Base-by-base conservation (phyloP, 2,113 vertebrate genomes). In the Furnarius figulus region DNA sequence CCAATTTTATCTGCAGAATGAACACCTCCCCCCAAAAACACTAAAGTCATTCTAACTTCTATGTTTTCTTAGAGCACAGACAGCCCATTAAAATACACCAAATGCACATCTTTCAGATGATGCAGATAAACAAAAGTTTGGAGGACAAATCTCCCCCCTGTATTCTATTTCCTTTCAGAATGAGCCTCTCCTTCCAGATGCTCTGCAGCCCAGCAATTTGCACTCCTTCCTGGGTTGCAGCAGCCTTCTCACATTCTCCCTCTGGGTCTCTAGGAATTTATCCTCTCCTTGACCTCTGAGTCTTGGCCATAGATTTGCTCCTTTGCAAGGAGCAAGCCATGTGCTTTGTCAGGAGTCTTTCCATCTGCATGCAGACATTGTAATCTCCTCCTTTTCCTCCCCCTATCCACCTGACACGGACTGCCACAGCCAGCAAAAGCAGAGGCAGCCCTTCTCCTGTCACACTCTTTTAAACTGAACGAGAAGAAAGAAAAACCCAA, bases 261-360 rank as follows among this genome's bases (percentile, higher is more conserved):
- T 92, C 55, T 77, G 95, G 96, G 95, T 95, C 90, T 93, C 95
- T 46, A 93, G 94, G 96, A 96, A 97, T 96, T 92, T 84, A 81
- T 71, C 96, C 95, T 97, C 90, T 90, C 91, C 90, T 89, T 95
- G 96, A 97, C 94, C 95, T 93, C 71, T 5, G 6, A 86, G 79
- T 19, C 55, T 95, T 96, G 96, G 96, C 94, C 14, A 6, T 59
- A 50, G 74, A 61, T 83, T 62, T 52, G 61, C 56, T 92, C 52
- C 92, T 63, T 22, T 71, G 83, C 68, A 86, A 50, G 3, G 16
- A 19, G 50, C 72, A 90, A 63, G 75, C 23, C 90, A 81, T 39
- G 90, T 95, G 95, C 94, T 90, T 66, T 77, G 84, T 96, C 92
- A 92, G 87, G 93, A 96, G 76, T 10, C 75, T 86, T 73, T 42